Conservation (phyloP, 2,888 invertebrate genomes). For the Aleiodes testaceus region DNA sequence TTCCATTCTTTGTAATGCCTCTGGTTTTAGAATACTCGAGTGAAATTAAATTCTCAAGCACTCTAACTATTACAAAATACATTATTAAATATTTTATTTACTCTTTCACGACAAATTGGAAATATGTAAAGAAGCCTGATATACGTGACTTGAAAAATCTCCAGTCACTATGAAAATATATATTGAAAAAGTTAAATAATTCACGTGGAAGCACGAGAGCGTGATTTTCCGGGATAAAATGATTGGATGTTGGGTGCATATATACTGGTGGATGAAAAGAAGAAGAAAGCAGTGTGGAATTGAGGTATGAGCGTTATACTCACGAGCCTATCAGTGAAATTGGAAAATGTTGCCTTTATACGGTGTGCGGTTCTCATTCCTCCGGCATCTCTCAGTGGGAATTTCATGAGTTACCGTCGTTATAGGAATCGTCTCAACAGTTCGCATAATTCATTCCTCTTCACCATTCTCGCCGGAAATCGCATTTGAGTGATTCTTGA, state of each 20-base stretch:
- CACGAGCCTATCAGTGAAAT: slow-evolving; percentile 47
- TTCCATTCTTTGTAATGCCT: slow-evolving; percentile 28
- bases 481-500: slow-evolving; percentile 69
- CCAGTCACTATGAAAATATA: slow-evolving; percentile 13
- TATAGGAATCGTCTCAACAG: slow-evolving; percentile 57
- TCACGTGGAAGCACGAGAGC: slow-evolving; percentile 38
- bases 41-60: slow-evolving; percentile 47
- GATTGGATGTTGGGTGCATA: slow-evolving; percentile 22
- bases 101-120: slow-evolving; percentile 44
- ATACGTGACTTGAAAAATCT: slow-evolving; percentile 33
- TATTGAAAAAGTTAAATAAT: slow-evolving; percentile 49
- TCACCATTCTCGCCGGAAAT: slow-evolving; percentile 61
- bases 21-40: slow-evolving; percentile 43
- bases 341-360: slow-evolving; percentile 52
- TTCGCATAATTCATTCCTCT: slow-evolving; percentile 61
- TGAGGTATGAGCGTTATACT: slow-evolving; percentile 28
- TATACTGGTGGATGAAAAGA: slow-evolving; percentile 31
- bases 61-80: background rate
- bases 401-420: slow-evolving; percentile 54
- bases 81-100: slow-evolving; percentile 26
- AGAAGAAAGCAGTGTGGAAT: slow-evolving; percentile 4
- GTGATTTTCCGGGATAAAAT: slow-evolving; percentile 32
- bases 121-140: slow-evolving; percentile 40
- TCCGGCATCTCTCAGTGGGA: slow-evolving; percentile 46
- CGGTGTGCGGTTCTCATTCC: slow-evolving; percentile 24